Percentiles rank a stretch among this genome's conserved stretches.
These are phyloP conservation scores for Cyanoderma ruficeps DNA, from an alignment of 2,113 vertebrate genomes.

Conservation along the genomic window DNA sequence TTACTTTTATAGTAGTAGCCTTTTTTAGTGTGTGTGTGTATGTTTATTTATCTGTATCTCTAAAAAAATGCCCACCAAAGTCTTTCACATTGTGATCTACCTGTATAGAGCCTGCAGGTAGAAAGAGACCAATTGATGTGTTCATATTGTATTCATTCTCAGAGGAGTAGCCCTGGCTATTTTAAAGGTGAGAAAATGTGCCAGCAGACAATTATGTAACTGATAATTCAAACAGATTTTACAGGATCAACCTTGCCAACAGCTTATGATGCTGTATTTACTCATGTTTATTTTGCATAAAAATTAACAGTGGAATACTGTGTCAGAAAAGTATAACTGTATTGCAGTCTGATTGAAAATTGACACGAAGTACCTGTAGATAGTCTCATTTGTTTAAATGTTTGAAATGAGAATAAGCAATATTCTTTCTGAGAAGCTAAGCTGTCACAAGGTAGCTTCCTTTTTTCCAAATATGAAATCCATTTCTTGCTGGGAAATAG, in stretches of 20 bases:
- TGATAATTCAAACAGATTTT: neutral
- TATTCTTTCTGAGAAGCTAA: neutral
- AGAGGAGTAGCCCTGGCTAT: neutral
- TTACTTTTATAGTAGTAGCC: neutral
- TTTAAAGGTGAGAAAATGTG: neutral
- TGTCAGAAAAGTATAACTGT: neutral
- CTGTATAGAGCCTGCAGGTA: neutral
- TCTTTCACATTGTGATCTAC: neutral
- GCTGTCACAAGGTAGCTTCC: fast-evolving
- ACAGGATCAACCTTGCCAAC: neutral
- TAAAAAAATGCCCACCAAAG: neutral
- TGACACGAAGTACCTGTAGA: neutral
- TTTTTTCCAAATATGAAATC: neutral
- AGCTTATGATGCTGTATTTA: neutral
- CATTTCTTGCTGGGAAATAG: neutral
- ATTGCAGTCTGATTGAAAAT: neutral
- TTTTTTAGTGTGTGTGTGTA: neutral
- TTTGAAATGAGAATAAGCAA: neutral
- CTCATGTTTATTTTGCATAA: neutral
- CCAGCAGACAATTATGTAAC: neutral
- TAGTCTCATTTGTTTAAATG: neutral
- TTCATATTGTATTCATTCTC: neutral
- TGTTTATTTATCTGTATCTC: neutral
- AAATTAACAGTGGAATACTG: neutral
- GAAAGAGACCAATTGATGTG: neutral